Percentiles rank a stretch among this genome's conserved stretches.
Evolutionary conservation across 2,113 vertebrate species (phyloP).

Genomic region (Crotalus tigris): DNA sequence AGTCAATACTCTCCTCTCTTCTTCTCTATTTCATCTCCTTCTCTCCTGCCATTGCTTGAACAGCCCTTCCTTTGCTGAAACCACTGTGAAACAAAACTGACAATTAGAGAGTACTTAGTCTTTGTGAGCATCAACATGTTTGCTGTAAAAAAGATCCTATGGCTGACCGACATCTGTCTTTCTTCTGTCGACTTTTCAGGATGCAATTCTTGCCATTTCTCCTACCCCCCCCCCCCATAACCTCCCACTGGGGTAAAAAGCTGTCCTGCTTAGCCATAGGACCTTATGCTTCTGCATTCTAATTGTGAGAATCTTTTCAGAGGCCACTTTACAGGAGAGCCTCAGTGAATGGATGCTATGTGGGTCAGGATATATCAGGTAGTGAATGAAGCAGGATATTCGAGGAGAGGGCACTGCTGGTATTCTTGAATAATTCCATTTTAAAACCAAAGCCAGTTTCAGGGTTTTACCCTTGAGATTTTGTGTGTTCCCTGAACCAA

Average conservation of each 20-base stretch:
- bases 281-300: background rate
- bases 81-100: background rate
- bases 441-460: background rate
- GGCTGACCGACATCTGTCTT: background rate
- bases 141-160: background rate
- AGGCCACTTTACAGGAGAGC: background rate
- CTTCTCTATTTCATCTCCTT: background rate
- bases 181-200: background rate
- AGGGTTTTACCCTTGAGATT: background rate
- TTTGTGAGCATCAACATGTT: background rate
- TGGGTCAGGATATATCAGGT: background rate
- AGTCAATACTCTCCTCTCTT: background rate
- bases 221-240: background rate
- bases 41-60: background rate
- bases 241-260: background rate
- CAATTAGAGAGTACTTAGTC: background rate
- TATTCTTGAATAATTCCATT: background rate
- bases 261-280: background rate
- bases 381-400: background rate
- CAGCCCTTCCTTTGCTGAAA: background rate
- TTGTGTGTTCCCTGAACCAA: background rate
- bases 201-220: background rate
- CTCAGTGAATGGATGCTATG: background rate
- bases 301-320: background rate
- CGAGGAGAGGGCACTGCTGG: background rate